These are phyloP conservation scores for Apotomis capreana DNA, from an alignment of 2,888 invertebrate species.

Conservation along the genomic window DNA sequence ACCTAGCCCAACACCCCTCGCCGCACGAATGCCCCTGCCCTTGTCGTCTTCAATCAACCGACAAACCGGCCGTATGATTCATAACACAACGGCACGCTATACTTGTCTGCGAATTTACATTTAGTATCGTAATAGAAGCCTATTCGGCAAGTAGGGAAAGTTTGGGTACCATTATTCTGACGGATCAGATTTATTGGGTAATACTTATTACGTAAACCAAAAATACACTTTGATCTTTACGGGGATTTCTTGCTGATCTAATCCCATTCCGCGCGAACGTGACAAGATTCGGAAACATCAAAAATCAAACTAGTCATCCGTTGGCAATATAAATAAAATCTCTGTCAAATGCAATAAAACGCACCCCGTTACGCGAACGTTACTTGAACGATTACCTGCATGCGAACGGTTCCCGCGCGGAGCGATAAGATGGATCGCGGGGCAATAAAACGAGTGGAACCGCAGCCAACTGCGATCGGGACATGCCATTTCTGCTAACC, in stretches of 20 bases:
- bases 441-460: slow-evolving; percentile 54
- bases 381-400: slow-evolving; percentile 41
- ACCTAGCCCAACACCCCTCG: slow-evolving; percentile 45
- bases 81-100: slow-evolving; percentile 31
- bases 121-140: slow-evolving; percentile 15
- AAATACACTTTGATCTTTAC: background rate
- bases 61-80: slow-evolving; percentile 57
- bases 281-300: slow-evolving; percentile 19
- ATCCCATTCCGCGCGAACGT: slow-evolving; percentile 12
- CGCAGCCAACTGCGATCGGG: slow-evolving; percentile 51
- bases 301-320: slow-evolving; percentile 11
- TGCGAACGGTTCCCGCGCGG: slow-evolving; percentile 35
- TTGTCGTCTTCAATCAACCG: slow-evolving; percentile 63
- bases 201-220: background rate
- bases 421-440: slow-evolving; percentile 52
- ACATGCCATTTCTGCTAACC: slow-evolving; percentile 48
- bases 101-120: slow-evolving; percentile 36
- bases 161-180: too few species aligned
- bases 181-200: background rate
- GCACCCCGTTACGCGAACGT: slow-evolving; percentile 35
- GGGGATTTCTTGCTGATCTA: slow-evolving; percentile 6
- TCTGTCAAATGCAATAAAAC: slow-evolving; percentile 33
- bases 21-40: slow-evolving; percentile 49
- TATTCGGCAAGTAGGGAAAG: background rate
- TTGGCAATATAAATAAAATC: slow-evolving; percentile 26